phyloP scores from a whole-genome alignment of 2,113 vertebrate genomes.

The Muscicapa adusta region DNA sequence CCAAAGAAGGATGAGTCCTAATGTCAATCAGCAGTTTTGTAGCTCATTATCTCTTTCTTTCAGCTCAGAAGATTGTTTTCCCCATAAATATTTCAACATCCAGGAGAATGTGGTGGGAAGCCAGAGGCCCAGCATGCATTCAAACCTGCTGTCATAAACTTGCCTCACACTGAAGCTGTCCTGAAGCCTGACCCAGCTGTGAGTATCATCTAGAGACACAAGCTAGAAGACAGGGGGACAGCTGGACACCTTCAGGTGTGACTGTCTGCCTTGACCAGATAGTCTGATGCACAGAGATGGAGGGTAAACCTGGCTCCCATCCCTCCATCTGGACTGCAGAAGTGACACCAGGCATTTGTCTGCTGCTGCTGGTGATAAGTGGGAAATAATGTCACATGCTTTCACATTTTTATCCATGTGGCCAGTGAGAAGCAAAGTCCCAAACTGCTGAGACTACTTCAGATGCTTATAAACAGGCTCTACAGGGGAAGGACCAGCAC shows the following conservation, averaged over 20 bases:
- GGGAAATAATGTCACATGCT: background rate
- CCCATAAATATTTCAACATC: constrained; percentile 11
- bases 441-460: background rate
- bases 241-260: background rate
- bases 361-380: background rate
- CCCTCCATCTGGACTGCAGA: background rate
- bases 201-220: background rate
- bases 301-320: background rate
- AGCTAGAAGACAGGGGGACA: background rate
- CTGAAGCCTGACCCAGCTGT: background rate
- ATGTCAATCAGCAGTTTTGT: background rate
- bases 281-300: background rate
- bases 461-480: background rate
- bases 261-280: background rate
- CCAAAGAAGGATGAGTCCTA: background rate
- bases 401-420: background rate
- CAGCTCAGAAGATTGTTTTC: background rate
- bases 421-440: background rate
- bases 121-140: background rate
- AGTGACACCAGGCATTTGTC: background rate
- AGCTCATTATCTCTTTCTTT: background rate
- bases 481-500: background rate
- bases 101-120: background rate
- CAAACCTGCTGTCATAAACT: background rate
- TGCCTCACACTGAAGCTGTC: background rate